Evolutionary conservation across 2,888 invertebrate species (phyloP).

Genomic region (Mesorhabditis spiculigera): DNA sequence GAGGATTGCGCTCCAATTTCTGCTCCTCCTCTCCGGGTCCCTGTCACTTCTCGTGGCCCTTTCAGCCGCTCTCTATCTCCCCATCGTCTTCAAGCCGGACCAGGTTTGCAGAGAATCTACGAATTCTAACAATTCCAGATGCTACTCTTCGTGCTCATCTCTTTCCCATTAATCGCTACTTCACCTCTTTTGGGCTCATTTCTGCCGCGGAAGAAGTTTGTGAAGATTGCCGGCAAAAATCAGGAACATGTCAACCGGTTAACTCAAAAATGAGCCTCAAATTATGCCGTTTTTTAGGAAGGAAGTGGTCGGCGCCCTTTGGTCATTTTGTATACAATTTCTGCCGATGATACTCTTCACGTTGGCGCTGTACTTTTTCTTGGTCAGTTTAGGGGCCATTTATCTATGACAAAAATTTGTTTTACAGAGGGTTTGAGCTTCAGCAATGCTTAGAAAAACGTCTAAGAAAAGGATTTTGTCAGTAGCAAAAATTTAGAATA

Average conservation of each 20-base stretch:
- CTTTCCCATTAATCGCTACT: constrained; percentile 20
- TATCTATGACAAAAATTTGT: neutral
- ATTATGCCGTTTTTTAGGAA: too few species aligned
- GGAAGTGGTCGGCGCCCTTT: too few species aligned
- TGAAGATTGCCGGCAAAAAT: too few species aligned
- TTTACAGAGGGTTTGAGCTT: neutral
- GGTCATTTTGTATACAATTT: constrained; percentile 26
- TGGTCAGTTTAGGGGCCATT: constrained; percentile 4
- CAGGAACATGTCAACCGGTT: too few species aligned
- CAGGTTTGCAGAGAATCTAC: constrained; percentile 8
- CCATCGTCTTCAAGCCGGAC: constrained; percentile 23
- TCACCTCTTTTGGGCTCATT: too few species aligned
- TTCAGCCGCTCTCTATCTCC: constrained; percentile 24
- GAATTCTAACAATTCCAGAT: constrained; percentile 7
- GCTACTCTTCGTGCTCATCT: constrained; percentile 21
- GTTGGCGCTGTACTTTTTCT: constrained; percentile 15
- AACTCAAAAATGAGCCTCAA: too few species aligned
- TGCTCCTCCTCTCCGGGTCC: constrained; percentile 12
- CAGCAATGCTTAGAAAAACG: too few species aligned
- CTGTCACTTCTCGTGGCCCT: constrained; percentile 19
- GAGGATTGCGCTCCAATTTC: constrained; percentile 18
- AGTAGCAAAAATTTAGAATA: too few species aligned
- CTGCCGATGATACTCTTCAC: constrained; percentile 22
- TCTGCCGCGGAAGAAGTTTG: too few species aligned
- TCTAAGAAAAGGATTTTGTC: too few species aligned